A percentile compares a stretch with the other conserved stretches of the same genome.
Conservation (phyloP, 2,113 vertebrate genomes). For the Regulus satrapa region DNA sequence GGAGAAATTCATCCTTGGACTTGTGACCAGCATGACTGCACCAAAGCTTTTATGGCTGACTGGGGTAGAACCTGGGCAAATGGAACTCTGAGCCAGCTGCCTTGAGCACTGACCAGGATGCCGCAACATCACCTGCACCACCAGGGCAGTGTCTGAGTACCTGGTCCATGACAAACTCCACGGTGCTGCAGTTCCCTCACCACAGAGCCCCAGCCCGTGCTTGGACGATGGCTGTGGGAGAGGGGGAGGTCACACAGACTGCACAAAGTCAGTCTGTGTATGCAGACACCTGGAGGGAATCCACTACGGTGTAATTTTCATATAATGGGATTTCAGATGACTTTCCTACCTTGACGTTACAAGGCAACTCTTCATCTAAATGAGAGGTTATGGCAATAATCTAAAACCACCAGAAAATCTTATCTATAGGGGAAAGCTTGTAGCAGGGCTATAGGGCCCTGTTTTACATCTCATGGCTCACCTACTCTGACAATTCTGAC, state of each 20-base stretch:
- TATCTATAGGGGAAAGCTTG: background rate
- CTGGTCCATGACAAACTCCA: background rate
- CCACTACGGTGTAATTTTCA: background rate
- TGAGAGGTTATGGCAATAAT: background rate
- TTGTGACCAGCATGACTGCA: background rate
- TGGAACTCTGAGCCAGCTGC: background rate
- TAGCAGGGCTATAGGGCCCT: too few species aligned
- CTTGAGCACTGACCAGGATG: background rate
- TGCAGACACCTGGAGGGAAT: background rate
- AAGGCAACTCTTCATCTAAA: background rate
- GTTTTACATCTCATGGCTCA: background rate
- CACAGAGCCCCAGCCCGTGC: accelerated
- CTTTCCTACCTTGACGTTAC: background rate
- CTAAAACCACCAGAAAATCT: background rate
- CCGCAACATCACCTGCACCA: accelerated
- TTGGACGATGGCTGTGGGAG: accelerated
- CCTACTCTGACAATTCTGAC: background rate
- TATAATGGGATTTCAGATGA: background rate
- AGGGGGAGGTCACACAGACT: background rate
- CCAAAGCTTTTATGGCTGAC: background rate
- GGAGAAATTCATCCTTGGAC: background rate
- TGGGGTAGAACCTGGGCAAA: background rate
- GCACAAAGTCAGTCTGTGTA: accelerated
- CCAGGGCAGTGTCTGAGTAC: background rate
- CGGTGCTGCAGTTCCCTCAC: background rate